A percentile compares a stretch with the other conserved stretches of the same genome.
These are phyloP conservation scores for Arrhamphus sclerolepis DNA, from an alignment of 2,797 vertebrate species.

Conservation along the genomic window DNA sequence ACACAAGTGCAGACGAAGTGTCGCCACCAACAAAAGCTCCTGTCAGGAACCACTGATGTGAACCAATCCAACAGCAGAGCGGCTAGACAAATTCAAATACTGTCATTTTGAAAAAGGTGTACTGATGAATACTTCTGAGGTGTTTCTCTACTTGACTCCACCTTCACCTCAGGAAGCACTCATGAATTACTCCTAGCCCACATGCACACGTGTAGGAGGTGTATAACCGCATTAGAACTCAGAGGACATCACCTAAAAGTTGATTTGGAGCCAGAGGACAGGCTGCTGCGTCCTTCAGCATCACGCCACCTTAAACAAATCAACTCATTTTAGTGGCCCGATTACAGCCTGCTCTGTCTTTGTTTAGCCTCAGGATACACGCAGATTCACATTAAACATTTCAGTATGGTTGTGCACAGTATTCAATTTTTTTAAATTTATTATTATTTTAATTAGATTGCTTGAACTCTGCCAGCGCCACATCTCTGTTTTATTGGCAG, in stretches of 20 bases:
- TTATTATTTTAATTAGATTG: no score
- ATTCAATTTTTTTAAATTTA: no score
- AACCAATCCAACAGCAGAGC: no score
- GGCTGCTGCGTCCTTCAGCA: conserved; percentile 40
- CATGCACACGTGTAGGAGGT: conserved; percentile 1
- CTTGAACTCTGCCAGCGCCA: no score
- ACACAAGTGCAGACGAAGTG: no score
- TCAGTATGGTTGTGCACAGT: not conserved
- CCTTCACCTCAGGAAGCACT: conserved; percentile 32
- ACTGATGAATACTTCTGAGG: conserved; percentile 20
- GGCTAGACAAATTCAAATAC: no score
- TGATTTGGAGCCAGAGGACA: conserved; percentile 62
- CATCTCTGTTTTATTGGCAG: no score
- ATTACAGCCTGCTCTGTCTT: conserved; percentile 38
- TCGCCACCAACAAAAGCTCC: no score
- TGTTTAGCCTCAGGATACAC: conserved; percentile 29
- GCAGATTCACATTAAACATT: conserved; percentile 3
- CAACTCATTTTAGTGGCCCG: conserved; percentile 41
- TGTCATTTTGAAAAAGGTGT: not conserved
- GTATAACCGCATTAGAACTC: conserved; percentile 51
- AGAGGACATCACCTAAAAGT: conserved; percentile 53
- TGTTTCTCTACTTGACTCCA: conserved; percentile 17
- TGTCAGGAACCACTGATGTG: no score
- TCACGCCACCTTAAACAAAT: conserved; percentile 56
- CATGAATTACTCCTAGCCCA: conserved; percentile 40